A percentile compares a stretch with the other conserved stretches of the same genome.
Evolutionary conservation across 1,140 invertebrate species (phyloP).

Genomic region (Calosoma granatense): DNA sequence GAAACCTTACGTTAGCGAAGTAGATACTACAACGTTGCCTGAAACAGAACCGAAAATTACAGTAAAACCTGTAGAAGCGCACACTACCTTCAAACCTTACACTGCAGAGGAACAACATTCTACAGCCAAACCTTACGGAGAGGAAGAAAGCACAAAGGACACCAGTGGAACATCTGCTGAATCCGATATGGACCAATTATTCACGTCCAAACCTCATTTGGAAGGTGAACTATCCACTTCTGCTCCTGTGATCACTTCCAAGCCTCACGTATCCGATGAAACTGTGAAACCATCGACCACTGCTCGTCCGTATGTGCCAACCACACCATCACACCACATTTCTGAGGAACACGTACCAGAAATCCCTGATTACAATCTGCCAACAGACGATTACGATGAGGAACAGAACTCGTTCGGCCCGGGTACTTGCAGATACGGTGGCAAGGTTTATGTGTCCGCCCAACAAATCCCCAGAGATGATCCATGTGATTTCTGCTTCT

Average conservation of each 20-base stretch:
- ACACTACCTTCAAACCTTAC: no score
- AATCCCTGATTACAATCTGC: conserved; percentile 26
- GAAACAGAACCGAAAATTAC: no score
- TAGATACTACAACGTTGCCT: no score
- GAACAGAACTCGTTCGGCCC: conserved; percentile 67
- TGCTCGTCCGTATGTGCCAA: conserved; percentile 2
- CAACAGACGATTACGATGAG: conserved; percentile 51
- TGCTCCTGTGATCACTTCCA: conserved; percentile 13
- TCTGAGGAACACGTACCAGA: conserved; percentile 18
- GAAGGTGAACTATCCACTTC: conserved; percentile 25
- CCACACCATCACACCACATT: conserved; percentile 4
- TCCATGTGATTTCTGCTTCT: conserved; percentile 95
- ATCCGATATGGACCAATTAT: no score
- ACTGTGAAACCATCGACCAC: conserved; percentile 18
- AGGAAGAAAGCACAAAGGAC: no score
- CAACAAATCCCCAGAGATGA: conserved; percentile 90
- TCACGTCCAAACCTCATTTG: conserved; percentile 14
- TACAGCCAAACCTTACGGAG: no score
- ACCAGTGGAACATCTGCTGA: no score
- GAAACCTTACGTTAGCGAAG: no score
- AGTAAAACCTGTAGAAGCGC: no score
- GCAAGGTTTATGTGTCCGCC: conserved; percentile 85
- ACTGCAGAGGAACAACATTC: no score
- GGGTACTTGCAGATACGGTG: conserved; percentile 82
- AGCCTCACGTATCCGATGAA: conserved; percentile 19